Percentiles rank a stretch among this genome's conserved stretches.
These are phyloP conservation scores for Folsomia candida DNA, from an alignment of 2,888 invertebrate species.

Conservation along the genomic window DNA sequence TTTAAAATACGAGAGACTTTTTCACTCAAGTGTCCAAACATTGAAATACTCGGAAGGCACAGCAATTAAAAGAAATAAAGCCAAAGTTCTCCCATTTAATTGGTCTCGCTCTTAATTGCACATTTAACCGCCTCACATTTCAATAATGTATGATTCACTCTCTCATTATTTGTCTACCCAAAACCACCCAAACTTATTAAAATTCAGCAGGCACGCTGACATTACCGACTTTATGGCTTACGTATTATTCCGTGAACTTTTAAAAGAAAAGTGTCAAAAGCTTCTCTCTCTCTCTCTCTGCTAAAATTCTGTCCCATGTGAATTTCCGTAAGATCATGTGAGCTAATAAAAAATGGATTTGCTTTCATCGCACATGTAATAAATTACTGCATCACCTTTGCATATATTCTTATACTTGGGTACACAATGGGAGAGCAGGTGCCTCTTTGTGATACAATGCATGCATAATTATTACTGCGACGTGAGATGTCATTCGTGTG, in stretches of 20 bases:
- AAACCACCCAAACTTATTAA: neutral
- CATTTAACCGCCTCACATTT: neutral
- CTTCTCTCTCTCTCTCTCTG: too few species aligned
- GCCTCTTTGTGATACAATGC: too few species aligned
- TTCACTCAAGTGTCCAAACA: neutral
- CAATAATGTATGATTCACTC: neutral
- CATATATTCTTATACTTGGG: too few species aligned
- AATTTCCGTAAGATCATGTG: neutral
- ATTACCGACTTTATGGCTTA: neutral
- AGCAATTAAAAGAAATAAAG: neutral
- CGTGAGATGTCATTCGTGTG: too few species aligned
- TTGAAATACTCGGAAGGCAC: neutral
- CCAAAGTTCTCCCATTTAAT: neutral
- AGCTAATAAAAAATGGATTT: neutral
- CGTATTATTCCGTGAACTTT: neutral
- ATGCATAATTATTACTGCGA: too few species aligned
- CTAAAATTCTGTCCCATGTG: neutral
- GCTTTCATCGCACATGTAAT: too few species aligned
- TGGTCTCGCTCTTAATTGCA: neutral
- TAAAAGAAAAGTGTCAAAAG: slow-evolving; percentile 3
- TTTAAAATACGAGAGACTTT: neutral
- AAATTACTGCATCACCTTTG: neutral
- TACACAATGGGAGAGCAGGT: too few species aligned
- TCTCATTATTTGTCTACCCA: neutral
- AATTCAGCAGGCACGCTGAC: neutral